A percentile compares a stretch with the other conserved stretches of the same genome.
These are phyloP conservation scores for Diadromus collaris DNA, from an alignment of 2,888 invertebrate genomes.

Conservation along the genomic window DNA sequence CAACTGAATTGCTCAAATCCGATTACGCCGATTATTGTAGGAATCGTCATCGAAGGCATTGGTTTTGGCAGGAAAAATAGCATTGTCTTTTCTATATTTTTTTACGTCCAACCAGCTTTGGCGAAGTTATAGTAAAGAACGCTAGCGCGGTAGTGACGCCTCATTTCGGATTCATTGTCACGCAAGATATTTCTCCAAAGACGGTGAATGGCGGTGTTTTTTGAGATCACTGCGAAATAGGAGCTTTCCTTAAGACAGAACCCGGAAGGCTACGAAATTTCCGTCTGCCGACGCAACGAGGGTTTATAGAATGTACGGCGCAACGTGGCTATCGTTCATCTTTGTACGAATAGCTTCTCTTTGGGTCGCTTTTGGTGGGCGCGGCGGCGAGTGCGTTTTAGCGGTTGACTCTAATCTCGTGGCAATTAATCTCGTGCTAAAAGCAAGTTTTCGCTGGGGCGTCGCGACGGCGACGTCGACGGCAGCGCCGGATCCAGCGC, in stretches of 20 bases:
- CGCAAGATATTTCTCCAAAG: not conserved
- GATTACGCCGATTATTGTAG: conserved; percentile 25
- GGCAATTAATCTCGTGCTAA: conserved; percentile 68
- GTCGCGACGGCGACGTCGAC: conserved; percentile 44
- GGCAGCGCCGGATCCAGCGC: conserved; percentile 44
- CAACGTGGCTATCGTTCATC: conserved; percentile 57
- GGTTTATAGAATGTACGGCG: conserved; percentile 6
- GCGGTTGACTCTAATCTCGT: conserved; percentile 66
- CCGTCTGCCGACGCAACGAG: not conserved
- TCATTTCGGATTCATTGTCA: not conserved
- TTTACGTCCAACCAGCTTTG: too few species aligned
- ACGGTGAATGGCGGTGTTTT: too few species aligned
- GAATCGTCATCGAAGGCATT: not conserved
- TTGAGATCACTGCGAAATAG: not conserved
- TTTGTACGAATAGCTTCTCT: conserved; percentile 60
- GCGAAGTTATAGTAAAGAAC: too few species aligned
- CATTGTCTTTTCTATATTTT: too few species aligned
- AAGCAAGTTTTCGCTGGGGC: conserved; percentile 57
- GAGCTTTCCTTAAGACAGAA: not conserved
- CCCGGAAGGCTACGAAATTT: conserved; percentile 20
- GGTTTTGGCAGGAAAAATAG: too few species aligned
- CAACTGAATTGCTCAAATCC: conserved; percentile 52
- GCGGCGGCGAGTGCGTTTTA: conserved; percentile 60
- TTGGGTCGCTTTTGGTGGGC: conserved; percentile 50
- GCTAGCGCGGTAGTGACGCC: too few species aligned